phyloP scores from a whole-genome alignment of 1,140 invertebrate genomes.

The Meteorus sp. region DNA sequence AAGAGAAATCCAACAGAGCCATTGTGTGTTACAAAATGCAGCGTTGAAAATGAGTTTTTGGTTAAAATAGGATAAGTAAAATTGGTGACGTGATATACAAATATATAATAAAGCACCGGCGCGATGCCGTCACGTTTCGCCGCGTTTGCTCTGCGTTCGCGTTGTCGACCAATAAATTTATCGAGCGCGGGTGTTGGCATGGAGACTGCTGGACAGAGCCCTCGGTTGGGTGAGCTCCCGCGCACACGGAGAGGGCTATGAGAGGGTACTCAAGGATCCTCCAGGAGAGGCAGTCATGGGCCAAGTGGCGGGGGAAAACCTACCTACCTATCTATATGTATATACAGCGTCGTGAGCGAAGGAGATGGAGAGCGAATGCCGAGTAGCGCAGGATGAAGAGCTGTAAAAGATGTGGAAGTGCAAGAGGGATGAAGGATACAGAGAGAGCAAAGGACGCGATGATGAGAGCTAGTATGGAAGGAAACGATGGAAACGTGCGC shows the following conservation, averaged over 20 bases:
- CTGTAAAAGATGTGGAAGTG: too few relatives aligned
- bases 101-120: conserved; percentile 32
- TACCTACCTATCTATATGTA: conserved; percentile 21
- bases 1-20: too few relatives aligned
- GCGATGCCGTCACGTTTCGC: conserved; percentile 24
- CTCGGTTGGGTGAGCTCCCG: conserved; percentile 53
- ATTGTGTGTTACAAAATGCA: too few relatives aligned
- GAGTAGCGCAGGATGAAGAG: too few relatives aligned
- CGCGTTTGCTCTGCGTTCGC: conserved; percentile 38
- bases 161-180: conserved; percentile 59
- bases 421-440: conserved; percentile 31
- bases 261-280: conserved; percentile 58
- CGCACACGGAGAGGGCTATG: conserved; percentile 55
- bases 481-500: conserved; percentile 22
- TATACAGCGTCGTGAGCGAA: too few relatives aligned
- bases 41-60: too few relatives aligned
- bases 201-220: conserved; percentile 59
- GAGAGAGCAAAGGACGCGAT: conserved; percentile 22
- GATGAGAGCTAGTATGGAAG: conserved; percentile 20
- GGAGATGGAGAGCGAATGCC: too few relatives aligned
- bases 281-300: conserved; percentile 56
- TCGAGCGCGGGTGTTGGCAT: conserved; percentile 61
- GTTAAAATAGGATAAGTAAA: too few relatives aligned
- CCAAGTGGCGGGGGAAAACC: conserved; percentile 49
- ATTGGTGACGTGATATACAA: too few relatives aligned